Base-by-base conservation (phyloP, 2,888 invertebrate species). In the Anthrax anthrax region DNA sequence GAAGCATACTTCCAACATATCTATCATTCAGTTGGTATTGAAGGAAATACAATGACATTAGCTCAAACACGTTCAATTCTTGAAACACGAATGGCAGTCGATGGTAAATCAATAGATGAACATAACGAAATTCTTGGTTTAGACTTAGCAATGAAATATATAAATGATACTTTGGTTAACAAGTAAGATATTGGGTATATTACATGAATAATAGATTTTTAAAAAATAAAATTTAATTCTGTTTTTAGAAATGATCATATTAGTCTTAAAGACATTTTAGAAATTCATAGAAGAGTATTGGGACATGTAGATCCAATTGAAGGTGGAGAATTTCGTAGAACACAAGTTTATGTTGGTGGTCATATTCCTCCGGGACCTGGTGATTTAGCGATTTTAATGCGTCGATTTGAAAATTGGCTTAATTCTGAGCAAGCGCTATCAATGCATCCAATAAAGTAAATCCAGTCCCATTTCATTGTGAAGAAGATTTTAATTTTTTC, bases 1-100 rank as follows among this genome's bases (percentile, higher is more conserved):
- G 95, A 96, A 66, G 91, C 91, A 2, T 97, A 95, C 65, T 95
- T 91, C 64, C 80, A 87, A 60, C 92, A 96, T 62, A 91, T 97
- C 51, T 94, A 95, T 66, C 96, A 97, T 61, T 92, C 95, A 0
- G 94, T 92, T 18, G 96, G 90, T 19, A 92, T 97, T 53, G 97
- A 97, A 70, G 96, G 96, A 0, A 97, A 97, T 62, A 96, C 96
- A 0, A 88, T 98, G 84, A 86, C 89, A 3, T 71, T 97, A 38
- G 81, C 85, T 18, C 91, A 97, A 65, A 89, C 96, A 0, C 75
- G 94, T 53, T 85, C 85, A 48, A 81, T 97, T 50, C 73, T 97
- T 18, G 96, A 97, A 69, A 96, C 95, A 0, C 77, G 84, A 39
- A 77, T 86, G 58, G 86, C 84, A 0, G 84, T 92, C 1, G 79